Percentiles rank a stretch among this genome's conserved stretches.
These are phyloP conservation scores for Thamnophis elegans DNA, from an alignment of 2,797 vertebrate genomes.

Conservation along the genomic window DNA sequence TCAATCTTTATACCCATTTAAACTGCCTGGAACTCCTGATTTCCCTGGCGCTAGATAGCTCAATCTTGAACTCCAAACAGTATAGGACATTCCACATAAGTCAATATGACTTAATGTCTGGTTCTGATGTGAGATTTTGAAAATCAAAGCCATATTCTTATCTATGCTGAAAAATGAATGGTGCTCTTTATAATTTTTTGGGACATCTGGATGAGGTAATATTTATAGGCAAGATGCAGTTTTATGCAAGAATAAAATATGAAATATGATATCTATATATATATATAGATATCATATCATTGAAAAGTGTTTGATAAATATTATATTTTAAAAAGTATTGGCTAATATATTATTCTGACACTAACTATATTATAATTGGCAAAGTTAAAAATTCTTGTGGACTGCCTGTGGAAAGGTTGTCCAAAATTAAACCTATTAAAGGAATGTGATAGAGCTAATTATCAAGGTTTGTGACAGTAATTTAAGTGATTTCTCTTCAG, in stretches of 20 bases:
- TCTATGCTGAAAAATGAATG: not conserved
- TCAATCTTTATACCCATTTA: not conserved
- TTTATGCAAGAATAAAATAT: not conserved
- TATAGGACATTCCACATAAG: not conserved
- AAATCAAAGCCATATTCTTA: not conserved
- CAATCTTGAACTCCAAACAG: not conserved
- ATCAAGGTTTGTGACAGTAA: not conserved
- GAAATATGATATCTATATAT: not conserved
- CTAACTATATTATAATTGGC: not conserved
- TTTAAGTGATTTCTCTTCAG: not conserved
- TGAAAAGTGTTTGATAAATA: not conserved
- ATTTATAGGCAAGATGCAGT: not conserved
- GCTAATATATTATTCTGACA: not conserved
- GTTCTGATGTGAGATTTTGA: not conserved
- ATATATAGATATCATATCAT: not conserved
- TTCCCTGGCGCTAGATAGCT: not conserved
- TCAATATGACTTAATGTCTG: not conserved
- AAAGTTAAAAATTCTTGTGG: not conserved
- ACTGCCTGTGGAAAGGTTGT: not conserved
- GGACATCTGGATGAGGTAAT: not conserved
- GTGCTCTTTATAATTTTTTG: not conserved
- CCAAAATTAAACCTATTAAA: not conserved
- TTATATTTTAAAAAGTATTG: not conserved
- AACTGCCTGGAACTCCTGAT: not conserved
- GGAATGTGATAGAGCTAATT: not conserved